These are phyloP conservation scores for Rallus limicola DNA, from an alignment of 2,113 vertebrate genomes.

Conservation along the genomic window DNA sequence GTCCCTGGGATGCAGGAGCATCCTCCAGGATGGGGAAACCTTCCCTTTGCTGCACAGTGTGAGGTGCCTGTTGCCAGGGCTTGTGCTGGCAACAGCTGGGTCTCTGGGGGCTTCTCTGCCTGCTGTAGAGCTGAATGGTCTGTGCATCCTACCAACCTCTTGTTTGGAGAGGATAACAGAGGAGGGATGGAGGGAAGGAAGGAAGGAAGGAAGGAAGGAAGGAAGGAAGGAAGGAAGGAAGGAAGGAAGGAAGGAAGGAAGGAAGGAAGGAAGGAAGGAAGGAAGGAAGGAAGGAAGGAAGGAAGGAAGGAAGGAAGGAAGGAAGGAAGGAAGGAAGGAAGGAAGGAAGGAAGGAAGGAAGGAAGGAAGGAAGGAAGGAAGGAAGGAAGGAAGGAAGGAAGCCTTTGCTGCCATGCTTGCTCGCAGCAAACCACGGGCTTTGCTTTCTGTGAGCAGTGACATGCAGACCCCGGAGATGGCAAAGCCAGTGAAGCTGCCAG, in stretches of 20 bases:
- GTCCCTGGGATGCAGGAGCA: not conserved
- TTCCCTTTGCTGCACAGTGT: rapidly evolving
- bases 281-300: not conserved
- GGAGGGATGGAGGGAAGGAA: not conserved
- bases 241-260: not conserved
- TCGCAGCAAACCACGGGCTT: not conserved
- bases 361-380: not conserved
- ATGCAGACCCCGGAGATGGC: rapidly evolving
- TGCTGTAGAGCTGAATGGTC: not conserved
- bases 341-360: too few species aligned
- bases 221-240: not conserved
- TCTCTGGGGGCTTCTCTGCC: not conserved
- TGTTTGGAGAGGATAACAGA: not conserved
- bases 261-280: not conserved
- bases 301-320: not conserved
- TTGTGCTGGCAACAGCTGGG: too few species aligned
- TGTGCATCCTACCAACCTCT: not conserved
- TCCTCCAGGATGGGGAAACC: not conserved
- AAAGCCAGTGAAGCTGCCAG: not conserved
- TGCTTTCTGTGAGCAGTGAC: not conserved
- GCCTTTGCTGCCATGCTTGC: rapidly evolving
- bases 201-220: not conserved
- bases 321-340: not conserved
- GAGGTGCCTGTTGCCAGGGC: not conserved
- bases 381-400: not conserved